A percentile compares a stretch with the other conserved stretches of the same genome.
Evolutionary conservation across 2,797 vertebrate genomes (phyloP).

Genomic region (Florisuga fusca): DNA sequence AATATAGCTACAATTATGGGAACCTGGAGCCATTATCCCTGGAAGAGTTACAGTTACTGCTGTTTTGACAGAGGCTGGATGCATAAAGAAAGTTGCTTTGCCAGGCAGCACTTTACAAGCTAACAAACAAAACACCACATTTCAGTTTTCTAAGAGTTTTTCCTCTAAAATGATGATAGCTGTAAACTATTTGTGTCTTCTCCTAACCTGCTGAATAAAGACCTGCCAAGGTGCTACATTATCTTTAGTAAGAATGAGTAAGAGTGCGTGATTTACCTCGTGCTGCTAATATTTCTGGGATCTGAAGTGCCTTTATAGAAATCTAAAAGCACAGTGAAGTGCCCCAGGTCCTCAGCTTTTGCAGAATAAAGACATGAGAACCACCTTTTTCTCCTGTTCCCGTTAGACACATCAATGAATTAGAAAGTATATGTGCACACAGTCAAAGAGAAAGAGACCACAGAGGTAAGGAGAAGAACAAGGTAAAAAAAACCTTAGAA

Average conservation of each 20-base stretch:
- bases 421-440: background rate
- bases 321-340: background rate
- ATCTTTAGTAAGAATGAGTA: background rate
- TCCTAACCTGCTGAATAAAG: background rate
- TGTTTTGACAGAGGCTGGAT: background rate
- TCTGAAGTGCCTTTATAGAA: background rate
- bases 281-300: background rate
- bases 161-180: background rate
- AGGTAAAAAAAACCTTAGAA: background rate
- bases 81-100: background rate
- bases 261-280: background rate
- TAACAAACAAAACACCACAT: background rate
- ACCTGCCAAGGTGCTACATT: background rate
- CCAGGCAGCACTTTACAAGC: background rate
- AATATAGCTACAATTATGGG: constrained; percentile 20
- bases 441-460: background rate
- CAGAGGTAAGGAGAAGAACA: background rate
- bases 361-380: background rate
- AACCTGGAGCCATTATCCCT: background rate
- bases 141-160: background rate
- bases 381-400: background rate
- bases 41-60: background rate
- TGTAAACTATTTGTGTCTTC: background rate
- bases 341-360: background rate
- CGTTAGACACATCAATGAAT: background rate